Base-by-base conservation (phyloP, 2,888 invertebrate species). In the Lysandra coridon region DNA sequence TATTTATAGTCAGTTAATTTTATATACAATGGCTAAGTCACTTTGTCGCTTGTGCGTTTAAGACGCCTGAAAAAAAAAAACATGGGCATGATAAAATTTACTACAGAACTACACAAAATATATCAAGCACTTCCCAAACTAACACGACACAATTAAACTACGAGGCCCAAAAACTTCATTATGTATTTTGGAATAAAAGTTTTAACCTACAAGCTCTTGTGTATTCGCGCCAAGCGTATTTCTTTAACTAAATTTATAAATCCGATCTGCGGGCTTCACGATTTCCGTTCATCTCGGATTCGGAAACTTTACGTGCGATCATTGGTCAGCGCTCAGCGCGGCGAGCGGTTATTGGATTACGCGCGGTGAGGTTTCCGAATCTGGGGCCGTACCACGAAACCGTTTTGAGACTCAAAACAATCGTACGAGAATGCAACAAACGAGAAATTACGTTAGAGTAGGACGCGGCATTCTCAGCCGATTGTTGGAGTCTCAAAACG, bases 11-110 rank as follows among this genome's bases (percentile, higher is more conserved):
- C 75, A 30, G 57, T 76, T 57, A 33, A 53, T 30, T 76, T 57
- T 76, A 76, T 76, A 76, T 76, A 76, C 76, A 76, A 76, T 49
- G 49, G 49, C 30, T 75, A 49, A 74, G 44, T 74, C 40, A 73
- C 40, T 30, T 64, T 23, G 74, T 44, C 75, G 75, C 23, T 23
- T 75, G 49, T 49, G 75, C 75, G 75, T 23, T 74, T 17, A 44
- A 64, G 64, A 64, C 64, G 64, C 64, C 23, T 64, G 30, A 64
- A 64, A 10, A 64, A 23, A n/a, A n/a, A 33, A 64, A 33, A 64
- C 30, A 30, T 64, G 30, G 64, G 30, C 30, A 30, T 30, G 64
- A n/a, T 33, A 33, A 30, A 12, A 64, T 64, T 64, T 64, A 23
- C 23, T 62, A 62, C 1, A 7, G 23, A 62, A 30, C 23, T 64